Base-by-base conservation (phyloP, 1,140 invertebrate genomes). In the Ceratina calcarata region DNA sequence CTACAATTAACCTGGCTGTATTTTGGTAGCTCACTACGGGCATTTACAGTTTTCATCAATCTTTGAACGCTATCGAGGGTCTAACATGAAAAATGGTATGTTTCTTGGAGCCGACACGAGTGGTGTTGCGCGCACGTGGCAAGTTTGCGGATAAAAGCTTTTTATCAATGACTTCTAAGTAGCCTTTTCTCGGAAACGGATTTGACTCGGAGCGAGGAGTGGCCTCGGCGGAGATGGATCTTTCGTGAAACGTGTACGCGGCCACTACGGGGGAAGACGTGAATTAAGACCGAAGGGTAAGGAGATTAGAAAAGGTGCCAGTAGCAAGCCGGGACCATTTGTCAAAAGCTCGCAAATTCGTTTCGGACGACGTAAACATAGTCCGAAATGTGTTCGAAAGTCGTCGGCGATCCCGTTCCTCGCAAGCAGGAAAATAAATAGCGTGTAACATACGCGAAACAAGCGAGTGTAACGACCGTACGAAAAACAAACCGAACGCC, bases 261-360 rank as follows among this genome's bases (percentile, higher is more conserved):
- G 6, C 37, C 37, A 15, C 7, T 4, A 32, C n/a, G 32, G 57
- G 20, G 49, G n/a, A 73, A 8, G 64, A 65, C 20, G 62, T 61
- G 75, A 60, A 58, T 74, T 64, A 74, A 74, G 60, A 57, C 70
- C 53, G 62, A 53, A 66, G 62, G 77, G 20, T 69, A 76, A 27
- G 32, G 32, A 60, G 64, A 82, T 82, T 80, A 82, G 64, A 24
- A 61, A 32, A 80, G 66, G 24, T 74, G 80, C 51, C 78, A 82
- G 51, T 10, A 57, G 24, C 24, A 65, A 74, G 69, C 57, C 57
- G n/a, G 22, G 16, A 67, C 71, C 62, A 80, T 82, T 82, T 82
- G 68, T 82, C 78, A 82, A 68, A 32, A 45, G 37, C 57, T 27
- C n/a, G 66, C 55, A 70, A 79, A 61, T 69, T 75, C 57, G 37